phyloP scores from a whole-genome alignment of 2,888 invertebrate species.

The Drosophila multiciliata region DNA sequence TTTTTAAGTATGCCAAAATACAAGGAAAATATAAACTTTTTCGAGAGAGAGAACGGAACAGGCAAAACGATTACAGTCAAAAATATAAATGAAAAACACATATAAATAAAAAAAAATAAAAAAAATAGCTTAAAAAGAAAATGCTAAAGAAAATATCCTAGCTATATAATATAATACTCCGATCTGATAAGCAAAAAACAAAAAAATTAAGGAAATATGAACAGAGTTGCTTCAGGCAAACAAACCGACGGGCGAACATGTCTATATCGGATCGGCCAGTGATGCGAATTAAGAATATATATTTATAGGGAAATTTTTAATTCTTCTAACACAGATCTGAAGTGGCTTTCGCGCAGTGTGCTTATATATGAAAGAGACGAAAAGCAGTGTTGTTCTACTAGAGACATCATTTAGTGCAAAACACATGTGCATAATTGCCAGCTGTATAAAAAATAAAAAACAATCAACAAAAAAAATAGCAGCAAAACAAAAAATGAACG shows the following conservation, averaged over 20 bases:
- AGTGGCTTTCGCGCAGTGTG: not conserved
- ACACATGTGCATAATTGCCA: constrained; percentile 6
- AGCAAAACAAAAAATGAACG: not conserved
- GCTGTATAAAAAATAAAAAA: not conserved
- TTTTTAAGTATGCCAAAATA: constrained; percentile 5
- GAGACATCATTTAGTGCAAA: not conserved
- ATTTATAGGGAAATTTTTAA: not conserved
- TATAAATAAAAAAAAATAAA: no score
- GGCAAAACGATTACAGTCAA: no score
- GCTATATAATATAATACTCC: no score
- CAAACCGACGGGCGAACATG: no score
- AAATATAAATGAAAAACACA: no score
- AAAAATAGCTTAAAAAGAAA: no score
- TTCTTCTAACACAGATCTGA: not conserved
- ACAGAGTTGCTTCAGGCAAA: no score
- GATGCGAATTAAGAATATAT: not conserved
- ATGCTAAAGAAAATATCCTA: no score
- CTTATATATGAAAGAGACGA: not conserved
- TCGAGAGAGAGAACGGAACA: not conserved
- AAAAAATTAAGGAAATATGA: no score
- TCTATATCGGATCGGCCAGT: no score
- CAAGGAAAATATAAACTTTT: not conserved
- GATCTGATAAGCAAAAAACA: no score
- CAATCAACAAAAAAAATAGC: not conserved
- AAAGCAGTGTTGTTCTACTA: not conserved